A percentile compares a stretch with the other conserved stretches of the same genome.
Evolutionary conservation across 1,140 invertebrate genomes (phyloP).

Genomic region (Drosophila carrolli): DNA sequence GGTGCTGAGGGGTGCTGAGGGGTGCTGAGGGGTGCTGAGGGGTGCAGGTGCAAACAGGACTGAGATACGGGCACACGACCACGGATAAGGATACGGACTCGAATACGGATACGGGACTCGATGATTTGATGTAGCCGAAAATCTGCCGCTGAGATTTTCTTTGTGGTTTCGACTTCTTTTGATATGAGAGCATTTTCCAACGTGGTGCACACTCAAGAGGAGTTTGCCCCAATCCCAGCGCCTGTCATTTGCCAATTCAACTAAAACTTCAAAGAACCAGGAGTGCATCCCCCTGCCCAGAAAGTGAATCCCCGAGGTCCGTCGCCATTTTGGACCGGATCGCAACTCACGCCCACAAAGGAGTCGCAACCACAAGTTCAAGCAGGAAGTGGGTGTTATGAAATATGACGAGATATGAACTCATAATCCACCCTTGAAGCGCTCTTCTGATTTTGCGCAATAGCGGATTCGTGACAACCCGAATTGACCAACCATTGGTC

Average conservation of each 20-base stretch:
- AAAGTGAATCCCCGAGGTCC: constrained; percentile 1
- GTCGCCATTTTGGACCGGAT: constrained; percentile 54
- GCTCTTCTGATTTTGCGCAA: constrained; percentile 52
- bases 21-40: constrained; percentile 11
- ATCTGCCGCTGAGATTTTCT: constrained; percentile 77
- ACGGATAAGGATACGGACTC: constrained; percentile 6
- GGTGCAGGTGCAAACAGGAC: constrained; percentile 61
- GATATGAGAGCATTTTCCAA: constrained; percentile 64
- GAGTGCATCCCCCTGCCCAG: constrained; percentile 1
- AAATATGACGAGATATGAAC: constrained; percentile 78
- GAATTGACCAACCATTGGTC: constrained; percentile 1
- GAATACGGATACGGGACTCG: constrained; percentile 61
- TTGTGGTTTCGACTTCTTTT: constrained; percentile 81
- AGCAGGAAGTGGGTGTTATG: constrained; percentile 50
- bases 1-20: not conserved
- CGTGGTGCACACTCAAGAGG: constrained; percentile 32
- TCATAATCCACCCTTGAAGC: constrained; percentile 61
- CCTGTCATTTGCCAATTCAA: constrained; percentile 58
- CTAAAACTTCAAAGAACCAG: constrained; percentile 61
- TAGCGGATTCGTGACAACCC: constrained; percentile 11
- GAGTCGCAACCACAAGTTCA: constrained; percentile 7
- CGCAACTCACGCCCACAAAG: constrained; percentile 48
- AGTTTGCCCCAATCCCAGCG: constrained; percentile 2
- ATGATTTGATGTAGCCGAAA: constrained; percentile 62
- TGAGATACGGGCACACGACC: constrained; percentile 34